Percentiles rank a stretch among this genome's conserved stretches.
These are phyloP conservation scores for Steinernema carpocapsae DNA, from an alignment of 2,888 invertebrate genomes.

Conservation along the genomic window DNA sequence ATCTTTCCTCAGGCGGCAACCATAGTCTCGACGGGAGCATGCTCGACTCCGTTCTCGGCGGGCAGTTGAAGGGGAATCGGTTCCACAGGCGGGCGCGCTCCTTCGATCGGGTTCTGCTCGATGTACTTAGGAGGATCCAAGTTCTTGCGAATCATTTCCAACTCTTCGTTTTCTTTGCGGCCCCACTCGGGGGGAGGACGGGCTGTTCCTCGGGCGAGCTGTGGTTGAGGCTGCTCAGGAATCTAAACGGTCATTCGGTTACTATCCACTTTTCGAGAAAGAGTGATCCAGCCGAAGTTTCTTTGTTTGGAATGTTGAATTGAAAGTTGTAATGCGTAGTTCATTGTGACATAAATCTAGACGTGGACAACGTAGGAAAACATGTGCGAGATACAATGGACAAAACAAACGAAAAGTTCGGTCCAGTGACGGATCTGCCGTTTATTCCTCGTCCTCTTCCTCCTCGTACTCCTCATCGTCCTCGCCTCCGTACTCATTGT, in stretches of 20 bases:
- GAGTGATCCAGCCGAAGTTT: not conserved
- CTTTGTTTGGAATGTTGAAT: not conserved
- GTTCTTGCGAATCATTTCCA: slow-evolving; percentile 41
- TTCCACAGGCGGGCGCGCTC: slow-evolving; percentile 53
- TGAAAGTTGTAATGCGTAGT: not conserved
- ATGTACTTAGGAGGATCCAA: slow-evolving; percentile 56
- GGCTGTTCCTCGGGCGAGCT: slow-evolving; percentile 62
- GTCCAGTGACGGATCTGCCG: not conserved
- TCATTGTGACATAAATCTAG: not conserved
- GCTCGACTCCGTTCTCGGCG: slow-evolving; percentile 8
- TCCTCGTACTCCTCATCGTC: slow-evolving; percentile 45
- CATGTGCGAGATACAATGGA: not conserved
- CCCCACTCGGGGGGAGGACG: slow-evolving; percentile 61
- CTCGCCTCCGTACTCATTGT: slow-evolving; percentile 51
- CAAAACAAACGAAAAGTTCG: not conserved
- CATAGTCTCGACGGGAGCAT: not conserved
- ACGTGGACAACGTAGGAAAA: not conserved
- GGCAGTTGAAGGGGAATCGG: slow-evolving; percentile 58
- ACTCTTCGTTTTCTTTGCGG: slow-evolving; percentile 40
- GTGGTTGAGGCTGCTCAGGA: slow-evolving; percentile 52
- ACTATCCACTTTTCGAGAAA: not conserved
- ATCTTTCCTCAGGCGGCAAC: not conserved
- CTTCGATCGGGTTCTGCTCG: slow-evolving; percentile 64
- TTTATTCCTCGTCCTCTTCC: slow-evolving; percentile 40
- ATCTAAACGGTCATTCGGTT: slow-evolving; percentile 42